Evolutionary conservation across 1,140 invertebrate genomes (phyloP), one percentile per base, ranked within the genome.

Genomic region (Drosophila neocordata): DNA sequence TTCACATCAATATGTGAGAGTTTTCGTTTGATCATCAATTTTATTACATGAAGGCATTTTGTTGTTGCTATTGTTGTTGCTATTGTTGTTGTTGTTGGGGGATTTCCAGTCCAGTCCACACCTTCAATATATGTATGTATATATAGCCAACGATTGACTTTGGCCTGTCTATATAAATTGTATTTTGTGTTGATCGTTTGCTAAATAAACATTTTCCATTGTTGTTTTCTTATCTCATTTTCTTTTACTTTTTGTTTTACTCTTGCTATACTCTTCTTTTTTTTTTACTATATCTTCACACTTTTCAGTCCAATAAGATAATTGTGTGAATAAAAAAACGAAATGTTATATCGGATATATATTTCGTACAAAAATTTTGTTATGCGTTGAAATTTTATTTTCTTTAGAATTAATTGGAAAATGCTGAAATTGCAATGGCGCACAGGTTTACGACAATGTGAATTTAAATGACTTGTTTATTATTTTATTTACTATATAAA

Each of bases 11-110:
- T 52, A 82, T 72, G 82, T 85, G 82, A 85, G 82, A 85, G 82
- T 87, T 85, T 85, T 85, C 82, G 83, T 85, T 85, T 85, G 82
- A 85, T 85, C 82, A 85, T 85, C 82, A 85, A 85, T 75, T 85
- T 85, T 87, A 85, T 87, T 85, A 79, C 81, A 66, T 73, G 70
- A 18, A 48, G 62, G 69, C 65, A 69, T 51, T 51, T 84, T 79
- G 68, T 73, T 85, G 59, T 73, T 77, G 55, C 4, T 31, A 31
- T 59, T 37, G 41, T 13, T 22, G n/a, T 20, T 13, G 38, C 53
- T 69, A 27, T 65, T 27, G 9, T 20, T 13, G 38, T 58, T 69
- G 35, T 65, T 27, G 9, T 11, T 63, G 65, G 77, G 67, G 78
- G 55, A 87, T 87, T 78, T 81, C 78, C 78, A 73, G 74, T 73